phyloP scores from a whole-genome alignment of 2,113 vertebrate genomes.

The Eretmochelys imbricata region DNA sequence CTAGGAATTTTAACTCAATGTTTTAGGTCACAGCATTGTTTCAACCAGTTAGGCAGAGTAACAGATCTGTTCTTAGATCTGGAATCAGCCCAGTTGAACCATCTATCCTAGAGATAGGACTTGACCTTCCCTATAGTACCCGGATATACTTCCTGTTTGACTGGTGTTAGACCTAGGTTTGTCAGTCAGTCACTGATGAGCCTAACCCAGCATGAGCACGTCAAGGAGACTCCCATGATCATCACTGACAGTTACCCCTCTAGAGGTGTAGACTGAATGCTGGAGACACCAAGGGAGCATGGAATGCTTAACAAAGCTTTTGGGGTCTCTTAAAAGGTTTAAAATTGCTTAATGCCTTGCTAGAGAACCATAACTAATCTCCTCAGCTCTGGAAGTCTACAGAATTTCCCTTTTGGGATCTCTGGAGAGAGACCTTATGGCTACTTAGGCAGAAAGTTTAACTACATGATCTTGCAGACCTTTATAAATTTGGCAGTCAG shows the following conservation, averaged over 20 bases:
- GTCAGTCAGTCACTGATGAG: background rate
- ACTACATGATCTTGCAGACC: background rate
- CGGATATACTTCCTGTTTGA: background rate
- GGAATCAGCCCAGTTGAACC: fast-evolving
- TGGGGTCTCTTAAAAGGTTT: background rate
- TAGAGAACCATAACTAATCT: background rate
- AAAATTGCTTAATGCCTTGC: background rate
- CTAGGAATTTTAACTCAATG: background rate
- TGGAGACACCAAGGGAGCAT: background rate
- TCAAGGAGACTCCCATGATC: background rate
- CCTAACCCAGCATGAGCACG: background rate
- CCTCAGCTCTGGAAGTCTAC: background rate
- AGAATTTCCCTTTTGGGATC: background rate
- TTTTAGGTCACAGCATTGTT: background rate
- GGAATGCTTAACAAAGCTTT: background rate
- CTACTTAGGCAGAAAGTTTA: background rate
- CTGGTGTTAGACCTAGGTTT: background rate
- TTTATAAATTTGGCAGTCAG: background rate
- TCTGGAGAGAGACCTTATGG: background rate
- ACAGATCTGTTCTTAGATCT: background rate
- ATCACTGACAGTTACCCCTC: background rate
- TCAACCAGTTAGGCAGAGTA: background rate
- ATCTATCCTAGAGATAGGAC: background rate
- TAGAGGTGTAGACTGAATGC: background rate
- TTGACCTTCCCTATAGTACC: fast-evolving